Evolutionary conservation across 2,888 invertebrate species (phyloP), one percentile per base, ranked within the genome.

Genomic region (Monopis laevigella): DNA sequence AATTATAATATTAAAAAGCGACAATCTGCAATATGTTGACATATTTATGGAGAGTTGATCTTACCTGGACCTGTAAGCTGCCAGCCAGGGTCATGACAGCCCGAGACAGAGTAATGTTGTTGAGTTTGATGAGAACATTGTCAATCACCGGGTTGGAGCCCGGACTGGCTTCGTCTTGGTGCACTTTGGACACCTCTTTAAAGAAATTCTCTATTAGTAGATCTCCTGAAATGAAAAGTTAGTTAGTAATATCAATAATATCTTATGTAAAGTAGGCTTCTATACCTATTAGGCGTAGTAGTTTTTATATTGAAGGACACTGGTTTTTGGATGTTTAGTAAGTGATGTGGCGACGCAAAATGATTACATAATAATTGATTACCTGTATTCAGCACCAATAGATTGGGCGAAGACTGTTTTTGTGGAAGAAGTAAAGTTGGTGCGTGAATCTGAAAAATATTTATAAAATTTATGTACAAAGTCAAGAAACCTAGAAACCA

Each of bases 201-300:
- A 92, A 91, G 70, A 89, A 90, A 59, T 93, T 93, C 59, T 90
- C 90, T 16, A 92, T 86, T 5, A 83, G 82, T n/a, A 93, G 75
- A 55, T 89, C 87, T 38, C 92, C 92, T 84, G 68, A 54, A 56
- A 32, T 32, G 14, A 4, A 32, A 14, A 13, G 32, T 13, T 5
- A 32, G 11, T n/a, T 29, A 7, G 11, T n/a, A 11, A 29, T 29
- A 24, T 24, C 5, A n/a, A n/a, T n/a, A n/a, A n/a, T n/a, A n/a
- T n/a, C n/a, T n/a, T n/a, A n/a, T n/a, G n/a, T n/a, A n/a, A n/a
- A n/a, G n/a, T n/a, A n/a, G n/a, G n/a, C n/a, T n/a, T n/a, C n/a
- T n/a, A n/a, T n/a, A n/a, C n/a, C n/a, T n/a, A n/a, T n/a, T n/a
- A n/a, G n/a, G n/a, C n/a, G n/a, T n/a, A n/a, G n/a, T n/a, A n/a